Conservation (phyloP, 2,888 invertebrate genomes). For the Drosophila formosana region DNA sequence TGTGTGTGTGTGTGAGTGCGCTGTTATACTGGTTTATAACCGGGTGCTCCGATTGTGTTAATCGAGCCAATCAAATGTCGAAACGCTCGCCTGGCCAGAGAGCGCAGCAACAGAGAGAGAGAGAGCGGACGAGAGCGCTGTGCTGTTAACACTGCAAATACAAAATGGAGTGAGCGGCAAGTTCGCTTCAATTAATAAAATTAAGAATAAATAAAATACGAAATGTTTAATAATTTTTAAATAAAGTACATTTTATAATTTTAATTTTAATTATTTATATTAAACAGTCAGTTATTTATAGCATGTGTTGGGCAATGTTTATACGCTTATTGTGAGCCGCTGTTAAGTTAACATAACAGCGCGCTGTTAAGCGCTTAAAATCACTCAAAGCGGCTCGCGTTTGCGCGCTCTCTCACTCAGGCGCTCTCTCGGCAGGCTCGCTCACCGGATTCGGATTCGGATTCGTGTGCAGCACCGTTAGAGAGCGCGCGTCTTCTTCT, state of each 20-base stretch:
- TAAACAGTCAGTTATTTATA: neutral
- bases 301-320: neutral
- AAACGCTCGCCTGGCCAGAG: constrained; percentile 49
- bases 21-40: constrained; percentile 77
- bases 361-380: constrained; percentile 44
- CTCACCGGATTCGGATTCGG: constrained; percentile 31
- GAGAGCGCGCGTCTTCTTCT: constrained; percentile 48
- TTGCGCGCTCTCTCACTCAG: constrained; percentile 2
- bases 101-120: constrained; percentile 19
- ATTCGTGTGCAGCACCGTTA: constrained; percentile 67
- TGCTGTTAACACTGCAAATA: constrained; percentile 42
- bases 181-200: neutral
- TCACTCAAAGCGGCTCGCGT: constrained; percentile 55
- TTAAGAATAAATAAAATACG: no score
- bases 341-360: constrained; percentile 49
- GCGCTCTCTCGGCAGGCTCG: constrained; percentile 10
- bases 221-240: neutral
- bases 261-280: neutral
- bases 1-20: constrained; percentile 42
- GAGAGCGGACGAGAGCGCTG: constrained; percentile 32
- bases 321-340: neutral
- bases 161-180: constrained; percentile 60
- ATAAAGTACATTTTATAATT: neutral
- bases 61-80: constrained; percentile 83
- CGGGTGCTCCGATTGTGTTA: constrained; percentile 82